phyloP scores from a whole-genome alignment of 2,797 vertebrate genomes.

The Psittacula echo region DNA sequence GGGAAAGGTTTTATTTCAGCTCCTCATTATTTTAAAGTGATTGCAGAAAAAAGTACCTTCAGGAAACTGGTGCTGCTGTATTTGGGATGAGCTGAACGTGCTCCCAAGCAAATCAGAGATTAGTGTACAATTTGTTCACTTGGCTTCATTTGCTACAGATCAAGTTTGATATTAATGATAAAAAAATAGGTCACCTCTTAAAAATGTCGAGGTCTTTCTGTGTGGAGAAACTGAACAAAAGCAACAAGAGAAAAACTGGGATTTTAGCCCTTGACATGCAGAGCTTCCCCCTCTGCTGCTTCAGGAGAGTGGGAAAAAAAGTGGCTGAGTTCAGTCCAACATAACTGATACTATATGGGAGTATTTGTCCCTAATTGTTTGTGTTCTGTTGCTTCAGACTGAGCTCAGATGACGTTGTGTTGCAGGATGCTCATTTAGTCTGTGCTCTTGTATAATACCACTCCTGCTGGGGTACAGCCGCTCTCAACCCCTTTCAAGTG shows the following conservation, averaged over 20 bases:
- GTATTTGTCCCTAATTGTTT: background rate
- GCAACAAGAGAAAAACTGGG: background rate
- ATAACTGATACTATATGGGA: background rate
- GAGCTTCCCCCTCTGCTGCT: background rate
- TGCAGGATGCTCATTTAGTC: background rate
- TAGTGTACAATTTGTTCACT: slow-evolving; percentile 22
- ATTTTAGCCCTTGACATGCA: background rate
- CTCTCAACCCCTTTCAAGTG: background rate
- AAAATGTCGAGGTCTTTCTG: background rate
- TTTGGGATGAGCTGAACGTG: background rate
- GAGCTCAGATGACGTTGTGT: background rate
- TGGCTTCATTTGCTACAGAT: slow-evolving; percentile 7
- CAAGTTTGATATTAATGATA: background rate
- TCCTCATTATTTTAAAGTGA: slow-evolving; percentile 34
- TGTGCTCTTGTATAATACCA: background rate
- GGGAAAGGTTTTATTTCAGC: slow-evolving; percentile 30
- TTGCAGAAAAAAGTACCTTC: background rate
- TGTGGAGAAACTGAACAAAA: background rate
- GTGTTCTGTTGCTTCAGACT: background rate
- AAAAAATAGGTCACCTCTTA: slow-evolving; percentile 2
- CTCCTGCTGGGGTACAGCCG: background rate
- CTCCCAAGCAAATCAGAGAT: slow-evolving; percentile 32
- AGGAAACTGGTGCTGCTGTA: slow-evolving; percentile 5
- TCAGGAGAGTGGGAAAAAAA: background rate
- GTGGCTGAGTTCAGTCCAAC: background rate